Evolutionary conservation across 2,797 vertebrate genomes (phyloP), one percentile per base, ranked within the genome.

Genomic region (Iguana delicatissima): DNA sequence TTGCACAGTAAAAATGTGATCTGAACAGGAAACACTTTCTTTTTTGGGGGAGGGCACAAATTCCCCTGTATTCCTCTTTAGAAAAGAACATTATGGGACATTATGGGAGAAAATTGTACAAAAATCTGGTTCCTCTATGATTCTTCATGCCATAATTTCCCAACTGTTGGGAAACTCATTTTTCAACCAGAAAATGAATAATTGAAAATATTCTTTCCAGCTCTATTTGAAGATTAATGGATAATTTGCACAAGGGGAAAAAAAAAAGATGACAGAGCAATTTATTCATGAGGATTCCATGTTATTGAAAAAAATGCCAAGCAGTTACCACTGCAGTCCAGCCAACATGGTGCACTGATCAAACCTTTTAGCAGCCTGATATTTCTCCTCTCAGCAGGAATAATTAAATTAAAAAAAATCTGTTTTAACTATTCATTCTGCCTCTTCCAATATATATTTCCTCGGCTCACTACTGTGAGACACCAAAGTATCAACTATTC

Each of bases 221-320:
- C 67, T 69, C 67, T 69, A 18, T 89, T 89, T 93, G 92, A 87
- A 93, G 94, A 93, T 92, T 93, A 95, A 94, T 93, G 0, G 91
- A 64, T 82, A 89, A 93, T 94, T 94, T 95, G 85, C 92, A 95
- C 91, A 93, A 74, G 90, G 84, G 42, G 42, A 46, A 46, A 46
- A 94, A 95, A 91, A 62, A 69, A 94, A 94, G 85, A 55, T 57
- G 79, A 20, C 89, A 76, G 92, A 95, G 81, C 46, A 72, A 88
- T 46, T 95, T 86, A 76, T 50, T 85, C 91, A 77, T 88, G 85
- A 29, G 73, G 87, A 91, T 29, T 93, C 91, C 82, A 38, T 1
- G 8, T 89, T 94, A 93, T 91, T 94, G 94, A 92, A 94, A 94
- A 94, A 94, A 91, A 86, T 92, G 91, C 85, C 42, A 95, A 94